These are phyloP conservation scores for Polyploca ridens DNA, from an alignment of 2,888 invertebrate species.

Conservation along the genomic window DNA sequence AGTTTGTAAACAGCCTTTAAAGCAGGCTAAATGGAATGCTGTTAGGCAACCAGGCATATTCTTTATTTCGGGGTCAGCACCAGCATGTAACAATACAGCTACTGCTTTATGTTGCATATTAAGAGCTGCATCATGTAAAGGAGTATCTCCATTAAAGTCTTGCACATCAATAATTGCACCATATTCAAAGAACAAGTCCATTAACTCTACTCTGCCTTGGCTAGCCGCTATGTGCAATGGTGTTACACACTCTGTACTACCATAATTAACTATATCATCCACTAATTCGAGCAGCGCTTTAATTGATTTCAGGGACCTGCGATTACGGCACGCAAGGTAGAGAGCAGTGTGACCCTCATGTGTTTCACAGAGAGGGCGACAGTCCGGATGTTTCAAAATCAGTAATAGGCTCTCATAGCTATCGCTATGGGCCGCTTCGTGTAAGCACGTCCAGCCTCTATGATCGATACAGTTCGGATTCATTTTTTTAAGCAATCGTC, in stretches of 20 bases:
- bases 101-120: constrained; percentile 57
- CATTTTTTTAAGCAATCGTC: constrained; percentile 65
- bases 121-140: constrained; percentile 74
- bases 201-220: constrained; percentile 67
- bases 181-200: constrained; percentile 68
- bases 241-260: constrained; percentile 75
- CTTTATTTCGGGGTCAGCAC: constrained; percentile 67
- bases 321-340: constrained; percentile 71
- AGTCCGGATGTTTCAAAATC: constrained; percentile 64
- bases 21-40: constrained; percentile 76
- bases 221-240: constrained; percentile 72
- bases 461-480: constrained; percentile 80
- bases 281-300: constrained; percentile 63
- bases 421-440: constrained; percentile 77
- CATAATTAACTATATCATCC: constrained; percentile 70
- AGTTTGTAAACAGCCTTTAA: constrained; percentile 62
- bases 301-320: constrained; percentile 62
- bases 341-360: constrained; percentile 80
- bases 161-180: constrained; percentile 72
- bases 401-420: constrained; percentile 65
- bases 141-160: constrained; percentile 80
- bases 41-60: constrained; percentile 66
- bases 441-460: constrained; percentile 82
- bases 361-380: constrained; percentile 67
- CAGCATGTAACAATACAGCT: constrained; percentile 66